Percentiles rank a stretch among this genome's conserved stretches.
phyloP scores from a whole-genome alignment of 1,140 invertebrate genomes.

The Tribolium castaneum region DNA sequence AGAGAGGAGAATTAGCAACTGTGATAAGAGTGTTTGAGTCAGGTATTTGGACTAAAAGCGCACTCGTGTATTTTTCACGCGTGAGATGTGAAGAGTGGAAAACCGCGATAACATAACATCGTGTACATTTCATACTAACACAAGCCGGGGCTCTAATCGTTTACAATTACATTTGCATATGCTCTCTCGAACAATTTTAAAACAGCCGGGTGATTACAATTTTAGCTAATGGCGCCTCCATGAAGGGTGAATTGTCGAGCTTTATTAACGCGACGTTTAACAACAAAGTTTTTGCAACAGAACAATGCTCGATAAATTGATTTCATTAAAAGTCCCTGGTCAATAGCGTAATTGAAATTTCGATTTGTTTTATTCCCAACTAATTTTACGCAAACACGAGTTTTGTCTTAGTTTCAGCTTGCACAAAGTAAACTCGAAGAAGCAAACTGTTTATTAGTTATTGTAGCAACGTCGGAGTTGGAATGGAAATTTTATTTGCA shows the following conservation, averaged over 20 bases:
- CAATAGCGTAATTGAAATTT: too few relatives aligned
- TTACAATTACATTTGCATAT: slow-evolving; percentile 36
- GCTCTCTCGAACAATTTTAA: slow-evolving; percentile 30
- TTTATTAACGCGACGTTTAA: background rate
- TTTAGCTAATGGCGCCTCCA: background rate
- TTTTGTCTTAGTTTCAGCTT: too few relatives aligned
- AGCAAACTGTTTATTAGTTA: too few relatives aligned
- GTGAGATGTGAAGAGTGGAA: slow-evolving; percentile 34
- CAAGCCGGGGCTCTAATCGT: slow-evolving; percentile 20
- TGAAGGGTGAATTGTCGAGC: background rate
- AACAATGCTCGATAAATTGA: background rate
- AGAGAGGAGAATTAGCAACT: slow-evolving; percentile 1
- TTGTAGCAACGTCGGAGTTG: too few relatives aligned
- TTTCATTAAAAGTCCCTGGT: background rate
- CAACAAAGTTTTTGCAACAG: background rate
- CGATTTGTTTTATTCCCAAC: too few relatives aligned
- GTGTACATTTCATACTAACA: slow-evolving; percentile 34
- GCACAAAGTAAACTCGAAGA: too few relatives aligned
- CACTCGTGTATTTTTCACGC: slow-evolving; percentile 33
- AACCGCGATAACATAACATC: slow-evolving; percentile 32
- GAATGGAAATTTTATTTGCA: too few relatives aligned
- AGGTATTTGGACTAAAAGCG: slow-evolving; percentile 20
- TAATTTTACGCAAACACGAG: too few relatives aligned
- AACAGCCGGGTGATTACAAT: slow-evolving; percentile 29
- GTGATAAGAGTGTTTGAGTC: slow-evolving; percentile 28